Conservation (phyloP, 1,140 invertebrate genomes). For the Hypothenemus hampei region DNA sequence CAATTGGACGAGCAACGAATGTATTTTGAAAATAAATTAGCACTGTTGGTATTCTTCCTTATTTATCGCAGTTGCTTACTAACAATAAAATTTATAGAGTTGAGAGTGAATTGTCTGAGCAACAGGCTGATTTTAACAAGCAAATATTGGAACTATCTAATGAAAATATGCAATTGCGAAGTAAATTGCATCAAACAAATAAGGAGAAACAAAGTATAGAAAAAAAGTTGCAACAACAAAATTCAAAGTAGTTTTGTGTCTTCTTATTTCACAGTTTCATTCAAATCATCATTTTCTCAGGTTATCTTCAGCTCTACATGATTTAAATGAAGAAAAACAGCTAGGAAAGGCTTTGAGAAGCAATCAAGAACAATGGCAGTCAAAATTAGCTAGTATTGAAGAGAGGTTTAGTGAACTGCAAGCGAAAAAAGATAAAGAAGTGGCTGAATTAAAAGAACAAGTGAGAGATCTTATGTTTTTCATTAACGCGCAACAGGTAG, state of each 20-base stretch:
- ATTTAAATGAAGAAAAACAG: conserved; percentile 74
- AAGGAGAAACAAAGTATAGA: conserved; percentile 65
- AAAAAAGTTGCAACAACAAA: conserved; percentile 58
- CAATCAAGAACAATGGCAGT: conserved; percentile 76
- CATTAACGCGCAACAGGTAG: conserved; percentile 75
- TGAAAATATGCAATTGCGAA: conserved; percentile 51
- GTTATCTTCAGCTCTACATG: conserved; percentile 53
- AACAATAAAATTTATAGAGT: conserved; percentile 37
- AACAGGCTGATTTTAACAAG: conserved; percentile 45
- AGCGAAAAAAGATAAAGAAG: conserved; percentile 62
- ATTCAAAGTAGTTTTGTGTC: conserved; percentile 49
- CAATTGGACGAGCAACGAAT: conserved; percentile 92
- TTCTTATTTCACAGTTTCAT: not conserved
- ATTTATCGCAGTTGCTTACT: not conserved
- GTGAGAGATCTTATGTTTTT: conserved; percentile 94
- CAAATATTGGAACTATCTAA: conserved; percentile 46
- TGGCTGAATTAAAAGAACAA: conserved; percentile 83
- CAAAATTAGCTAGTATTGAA: conserved; percentile 61
- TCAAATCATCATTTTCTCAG: conserved; percentile 32
- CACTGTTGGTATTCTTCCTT: conserved; percentile 39
- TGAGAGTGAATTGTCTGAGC: conserved; percentile 45
- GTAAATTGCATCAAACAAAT: conserved; percentile 49
- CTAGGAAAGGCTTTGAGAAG: conserved; percentile 67
- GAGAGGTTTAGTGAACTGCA: conserved; percentile 55
- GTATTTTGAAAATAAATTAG: conserved; percentile 85